A percentile compares a stretch with the other conserved stretches of the same genome.
Evolutionary conservation across 2,113 vertebrate species (phyloP).

Genomic region (Micromys minutus): DNA sequence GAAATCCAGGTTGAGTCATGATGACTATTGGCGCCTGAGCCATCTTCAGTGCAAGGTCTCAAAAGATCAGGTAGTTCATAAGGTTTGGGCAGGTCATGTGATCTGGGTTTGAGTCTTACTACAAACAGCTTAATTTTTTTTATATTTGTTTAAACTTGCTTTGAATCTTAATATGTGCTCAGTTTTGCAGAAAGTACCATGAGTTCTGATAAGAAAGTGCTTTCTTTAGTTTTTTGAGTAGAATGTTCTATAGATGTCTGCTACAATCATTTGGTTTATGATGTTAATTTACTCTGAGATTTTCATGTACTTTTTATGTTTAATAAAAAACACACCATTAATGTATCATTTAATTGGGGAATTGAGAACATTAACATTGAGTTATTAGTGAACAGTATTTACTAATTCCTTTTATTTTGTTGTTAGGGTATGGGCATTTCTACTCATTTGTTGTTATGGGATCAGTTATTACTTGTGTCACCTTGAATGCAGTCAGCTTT

Average conservation of each 20-base stretch:
- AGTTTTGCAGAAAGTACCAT: background rate
- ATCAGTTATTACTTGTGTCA: background rate
- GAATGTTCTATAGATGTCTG: background rate
- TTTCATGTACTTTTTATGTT: background rate
- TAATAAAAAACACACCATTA: background rate
- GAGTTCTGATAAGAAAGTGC: background rate
- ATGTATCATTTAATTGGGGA: background rate
- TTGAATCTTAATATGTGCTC: background rate
- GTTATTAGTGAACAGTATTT: background rate
- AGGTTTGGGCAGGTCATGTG: too few relatives aligned
- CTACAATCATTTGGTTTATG: background rate
- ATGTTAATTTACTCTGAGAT: background rate
- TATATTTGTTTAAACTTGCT: background rate
- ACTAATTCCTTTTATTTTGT: background rate
- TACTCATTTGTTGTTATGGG: background rate
- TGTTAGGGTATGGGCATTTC: too few relatives aligned
- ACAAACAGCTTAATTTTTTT: too few relatives aligned
- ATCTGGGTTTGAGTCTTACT: too few relatives aligned
- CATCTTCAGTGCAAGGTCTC: conserved; percentile 23
- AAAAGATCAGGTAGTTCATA: background rate
- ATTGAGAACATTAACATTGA: too few relatives aligned
- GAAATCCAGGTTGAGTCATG: conserved; percentile 48
- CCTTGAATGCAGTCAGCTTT: background rate
- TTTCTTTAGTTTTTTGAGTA: background rate
- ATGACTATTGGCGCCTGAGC: background rate